These are phyloP conservation scores for Bombus pyrosoma DNA, from an alignment of 1,140 invertebrate species.

Conservation along the genomic window DNA sequence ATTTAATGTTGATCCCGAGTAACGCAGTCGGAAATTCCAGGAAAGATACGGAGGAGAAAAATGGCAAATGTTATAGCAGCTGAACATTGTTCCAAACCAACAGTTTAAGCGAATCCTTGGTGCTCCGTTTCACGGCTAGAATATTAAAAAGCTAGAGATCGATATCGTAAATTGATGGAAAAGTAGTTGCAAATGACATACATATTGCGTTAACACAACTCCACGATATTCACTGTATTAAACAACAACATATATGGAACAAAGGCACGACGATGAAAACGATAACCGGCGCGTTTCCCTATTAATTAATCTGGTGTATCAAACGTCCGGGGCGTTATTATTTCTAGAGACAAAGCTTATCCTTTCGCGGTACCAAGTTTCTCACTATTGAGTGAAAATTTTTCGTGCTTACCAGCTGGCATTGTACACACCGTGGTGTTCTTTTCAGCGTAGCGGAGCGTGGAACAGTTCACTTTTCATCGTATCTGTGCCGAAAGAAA, in stretches of 20 bases:
- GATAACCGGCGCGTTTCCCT: not conserved
- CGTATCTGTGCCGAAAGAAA: constrained; percentile 41
- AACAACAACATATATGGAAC: no score
- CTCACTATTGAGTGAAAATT: constrained; percentile 33
- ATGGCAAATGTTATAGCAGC: no score
- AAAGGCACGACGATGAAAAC: not conserved
- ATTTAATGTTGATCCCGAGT: not conserved
- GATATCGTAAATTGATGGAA: no score
- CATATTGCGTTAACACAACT: no score
- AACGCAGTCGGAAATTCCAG: no score
- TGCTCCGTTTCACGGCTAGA: no score
- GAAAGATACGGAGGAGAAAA: no score
- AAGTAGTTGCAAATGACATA: no score
- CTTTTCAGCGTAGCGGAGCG: not conserved
- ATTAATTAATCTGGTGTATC: constrained; percentile 15
- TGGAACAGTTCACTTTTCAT: constrained; percentile 23
- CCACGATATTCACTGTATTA: no score
- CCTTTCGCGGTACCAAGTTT: constrained; percentile 19
- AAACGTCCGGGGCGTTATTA: not conserved
- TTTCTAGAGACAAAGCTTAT: constrained; percentile 2
- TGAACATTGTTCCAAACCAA: no score
- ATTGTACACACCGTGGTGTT: constrained; percentile 25
- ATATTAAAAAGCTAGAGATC: no score
- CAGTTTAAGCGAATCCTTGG: no score
- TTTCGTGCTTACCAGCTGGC: constrained; percentile 6